Evolutionary conservation across 2,888 invertebrate species (phyloP).

Genomic region (Macrophya annulata): DNA sequence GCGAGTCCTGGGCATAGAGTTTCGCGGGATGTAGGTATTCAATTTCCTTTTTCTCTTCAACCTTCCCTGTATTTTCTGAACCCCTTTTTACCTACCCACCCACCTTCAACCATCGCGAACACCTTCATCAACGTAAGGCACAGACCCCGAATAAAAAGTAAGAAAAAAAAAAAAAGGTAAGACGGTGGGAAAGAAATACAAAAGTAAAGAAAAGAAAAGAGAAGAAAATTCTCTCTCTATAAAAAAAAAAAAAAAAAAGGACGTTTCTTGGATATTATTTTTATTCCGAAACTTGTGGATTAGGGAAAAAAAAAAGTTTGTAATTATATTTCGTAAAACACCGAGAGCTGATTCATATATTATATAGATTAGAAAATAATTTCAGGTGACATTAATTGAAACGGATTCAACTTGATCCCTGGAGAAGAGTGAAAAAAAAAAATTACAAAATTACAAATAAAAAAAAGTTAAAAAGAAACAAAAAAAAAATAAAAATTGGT

Average conservation of each 20-base stretch:
- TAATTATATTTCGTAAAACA: too few species aligned
- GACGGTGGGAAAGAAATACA: too few species aligned
- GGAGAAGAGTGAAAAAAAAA: conserved; percentile 6
- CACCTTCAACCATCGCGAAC: not conserved
- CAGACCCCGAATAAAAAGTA: not conserved
- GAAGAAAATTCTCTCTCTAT: too few species aligned
- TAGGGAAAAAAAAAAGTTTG: too few species aligned
- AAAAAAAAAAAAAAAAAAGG: too few species aligned
- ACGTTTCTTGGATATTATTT: too few species aligned
- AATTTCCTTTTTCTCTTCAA: conserved; percentile 33
- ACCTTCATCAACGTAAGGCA: not conserved
- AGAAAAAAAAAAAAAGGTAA: not conserved
- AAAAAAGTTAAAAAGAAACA: not conserved
- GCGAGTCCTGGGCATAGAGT: not conserved
- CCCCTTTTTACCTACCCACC: conserved; percentile 40
- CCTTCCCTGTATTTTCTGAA: conserved; percentile 12
- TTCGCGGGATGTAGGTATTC: conserved; percentile 10
- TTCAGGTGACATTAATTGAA: not conserved
- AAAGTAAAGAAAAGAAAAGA: too few species aligned
- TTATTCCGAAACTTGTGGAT: too few species aligned
- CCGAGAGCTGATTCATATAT: not conserved
- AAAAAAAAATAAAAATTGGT: not conserved
- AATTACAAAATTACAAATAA: too few species aligned
- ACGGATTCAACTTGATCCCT: too few species aligned
- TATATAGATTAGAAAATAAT: not conserved